Base-by-base conservation (phyloP, 2,113 vertebrate genomes). In the Nothocercus nigrocapillus region DNA sequence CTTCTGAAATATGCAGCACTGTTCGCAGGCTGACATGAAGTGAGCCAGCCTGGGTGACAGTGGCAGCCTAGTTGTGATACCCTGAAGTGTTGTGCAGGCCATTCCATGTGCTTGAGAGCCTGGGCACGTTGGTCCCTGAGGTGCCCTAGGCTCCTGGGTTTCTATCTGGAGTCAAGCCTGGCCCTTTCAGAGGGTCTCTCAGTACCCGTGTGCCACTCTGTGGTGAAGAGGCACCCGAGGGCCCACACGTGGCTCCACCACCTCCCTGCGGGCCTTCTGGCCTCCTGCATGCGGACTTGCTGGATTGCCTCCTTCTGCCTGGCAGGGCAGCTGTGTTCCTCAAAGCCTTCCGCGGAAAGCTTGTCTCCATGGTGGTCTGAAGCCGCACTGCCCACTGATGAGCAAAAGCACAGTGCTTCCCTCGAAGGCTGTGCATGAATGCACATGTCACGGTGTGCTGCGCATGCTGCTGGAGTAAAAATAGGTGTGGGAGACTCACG, bases 1-100 rank as follows among this genome's bases (percentile, higher is more conserved):
- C 54, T 30, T 66, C 22, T 85, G 7, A 47, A 69, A 24, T 5
- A 14, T 11, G 12, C 24, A 5, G 7, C 44, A 1, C 82, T 75
- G 24, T 44, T 0, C 9, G 53, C 1, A 0, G 9, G 25, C 28
- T 10, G 24, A 0, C 32, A 40, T 59, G 22, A 20, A 5, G 10
- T 44, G 25, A 45, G 7, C 11, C 75, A 18, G 6, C 36, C 67
- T 44, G 36, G 9, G 30, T 78, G 45, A 7, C 24, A 53, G 16
- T 8, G 75, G 42, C 40, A 51, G 5, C 17, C 7, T 5, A 40
- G 19, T 9, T 62, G 30, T 51, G 85, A 59, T 20, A 47, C 9
- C 9, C 32, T 42, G 7, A 22, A 34, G 32, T 10, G 58, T 54
- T 61, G 13, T 61, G 27, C 18, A 12, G 16, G 27, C 75, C 85